Evolutionary conservation across 2,888 invertebrate genomes (phyloP), one percentile per base, ranked within the genome.

Genomic region (Aphrophora alni): DNA sequence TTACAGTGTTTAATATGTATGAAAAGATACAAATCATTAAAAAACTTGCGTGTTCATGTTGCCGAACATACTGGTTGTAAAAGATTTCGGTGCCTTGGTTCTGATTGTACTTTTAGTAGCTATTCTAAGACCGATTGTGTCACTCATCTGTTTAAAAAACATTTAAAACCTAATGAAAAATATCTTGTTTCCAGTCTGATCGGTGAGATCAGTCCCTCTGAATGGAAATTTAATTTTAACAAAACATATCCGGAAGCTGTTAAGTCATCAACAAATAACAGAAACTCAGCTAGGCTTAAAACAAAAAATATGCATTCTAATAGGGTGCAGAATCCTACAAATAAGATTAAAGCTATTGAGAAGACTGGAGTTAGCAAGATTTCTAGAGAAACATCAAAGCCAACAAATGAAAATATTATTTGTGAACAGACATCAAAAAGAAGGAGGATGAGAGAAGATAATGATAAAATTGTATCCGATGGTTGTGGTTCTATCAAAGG

Each of bases 81-180:
- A 59, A 78, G 74, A 25, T 81, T 75, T 10, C 75, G 71, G 25
- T 81, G 81, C 28, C 75, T 78, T 33, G 75, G 75, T 71, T 51
- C 75, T 17, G 71, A 78, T 33, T 81, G 81, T 72, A 72, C 71
- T 27, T 81, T 71, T 70, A 70, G 71, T 21, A 72, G 75, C 14
- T 78, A 68, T 25, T 26, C 33, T 5, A 78, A 75, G 21, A 59
- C 28, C n/a, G 44, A 38, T 17, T 75, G 75, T 59, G 12, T 69
- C 10, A 24, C 38, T 3, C 77, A 77, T 28, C 2, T 77, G 17
- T 69, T 77, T 38, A 68, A 70, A 68, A 70, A 28, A 25, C 77
- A 77, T 38, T 38, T 77, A 33, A 77, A 77, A 70, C 33, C 68
- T 21, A 59, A 69, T 28, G 77, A 77, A 68, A 68, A 70, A 38